Conservation (phyloP, 1,140 invertebrate genomes). For the Drosophila mojavensis region DNA sequence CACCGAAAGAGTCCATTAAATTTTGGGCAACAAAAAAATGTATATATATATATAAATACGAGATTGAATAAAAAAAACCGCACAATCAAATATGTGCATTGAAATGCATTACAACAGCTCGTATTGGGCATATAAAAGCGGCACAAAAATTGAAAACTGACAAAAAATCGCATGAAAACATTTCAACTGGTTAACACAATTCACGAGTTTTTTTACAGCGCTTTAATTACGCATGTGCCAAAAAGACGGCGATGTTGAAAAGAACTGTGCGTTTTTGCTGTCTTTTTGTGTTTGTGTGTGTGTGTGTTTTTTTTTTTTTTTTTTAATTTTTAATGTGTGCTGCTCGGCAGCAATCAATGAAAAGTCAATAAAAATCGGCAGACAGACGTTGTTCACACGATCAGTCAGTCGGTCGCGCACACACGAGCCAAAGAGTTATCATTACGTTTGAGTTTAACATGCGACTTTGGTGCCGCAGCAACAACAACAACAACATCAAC, state of each 20-base stretch:
- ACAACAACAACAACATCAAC: slow-evolving; percentile 31
- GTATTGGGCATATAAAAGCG: slow-evolving; percentile 20
- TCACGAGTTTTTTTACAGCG: slow-evolving; percentile 57
- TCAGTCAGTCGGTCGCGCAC: slow-evolving; percentile 27
- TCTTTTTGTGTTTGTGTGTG: not conserved
- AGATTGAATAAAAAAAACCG: slow-evolving; percentile 2
- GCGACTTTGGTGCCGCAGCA: slow-evolving; percentile 30
- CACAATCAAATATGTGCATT: slow-evolving; percentile 37
- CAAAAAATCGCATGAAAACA: slow-evolving; percentile 28
- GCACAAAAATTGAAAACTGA: slow-evolving; percentile 24
- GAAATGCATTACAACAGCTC: slow-evolving; percentile 54
- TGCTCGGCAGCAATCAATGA: slow-evolving; percentile 61
- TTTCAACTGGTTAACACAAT: slow-evolving; percentile 60
- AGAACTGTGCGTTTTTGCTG: slow-evolving; percentile 33
- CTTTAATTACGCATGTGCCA: slow-evolving; percentile 69
- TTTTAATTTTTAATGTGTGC: slow-evolving; percentile 25
- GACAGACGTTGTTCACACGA: slow-evolving; percentile 31
- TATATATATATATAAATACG: slow-evolving; percentile 4
- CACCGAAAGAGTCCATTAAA: slow-evolving; percentile 62
- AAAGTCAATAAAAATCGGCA: slow-evolving; percentile 69
- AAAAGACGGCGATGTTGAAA: slow-evolving; percentile 57
- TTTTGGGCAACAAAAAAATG: slow-evolving; percentile 12
- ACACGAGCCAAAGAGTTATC: slow-evolving; percentile 61
- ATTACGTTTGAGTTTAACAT: slow-evolving; percentile 37
- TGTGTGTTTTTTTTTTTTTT: not conserved